Base-by-base conservation (phyloP, 2,888 invertebrate species). In the Cosmia pyralina region DNA sequence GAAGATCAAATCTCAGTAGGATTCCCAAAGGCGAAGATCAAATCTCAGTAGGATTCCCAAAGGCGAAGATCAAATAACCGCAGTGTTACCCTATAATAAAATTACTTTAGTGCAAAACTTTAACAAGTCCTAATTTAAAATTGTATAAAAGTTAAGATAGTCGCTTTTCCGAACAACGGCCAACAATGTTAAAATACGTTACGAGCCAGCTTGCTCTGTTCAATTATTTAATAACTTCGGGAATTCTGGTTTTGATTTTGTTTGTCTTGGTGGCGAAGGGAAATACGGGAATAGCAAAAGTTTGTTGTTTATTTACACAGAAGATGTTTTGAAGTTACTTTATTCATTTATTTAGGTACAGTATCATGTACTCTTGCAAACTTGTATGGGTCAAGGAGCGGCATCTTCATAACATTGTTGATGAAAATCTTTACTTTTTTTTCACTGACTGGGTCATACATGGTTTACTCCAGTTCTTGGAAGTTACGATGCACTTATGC, bases 191-290 rank as follows among this genome's bases (percentile, higher is more conserved):
- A 69, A 72, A 78, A 78, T 73, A 58, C 60, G 65, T 48, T 46
- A 28, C 57, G 46, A 22, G 11, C 48, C 22, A 53, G 57, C 66
- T 80, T 48, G 48, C 15, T 48, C 46, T 41, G 68, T 62, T 74
- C 58, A 74, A 62, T 69, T 80, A 80, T 80, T 69, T 75, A 66
- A 69, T 75, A 69, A 80, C 58, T 69, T 75, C 28, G 38, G 38
- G 22, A 63, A 52, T 81, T 67, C 62, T 58, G 81, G 57, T 75
- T 75, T 34, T 69, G 38, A 80, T 79, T 69, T 65, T 69, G 66
- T 75, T 81, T 69, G 50, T 38, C 48, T 62, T 67, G 13, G 41
- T 75, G 48, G 50, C 44, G 34, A 62, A 68, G 50, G 41, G 52
- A n/a, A 77, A 68, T 60, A 62, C 34, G n/a, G 55, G 44, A 58